These are phyloP conservation scores for Tautogolabrus adspersus DNA, from an alignment of 2,113 vertebrate species.

Conservation along the genomic window DNA sequence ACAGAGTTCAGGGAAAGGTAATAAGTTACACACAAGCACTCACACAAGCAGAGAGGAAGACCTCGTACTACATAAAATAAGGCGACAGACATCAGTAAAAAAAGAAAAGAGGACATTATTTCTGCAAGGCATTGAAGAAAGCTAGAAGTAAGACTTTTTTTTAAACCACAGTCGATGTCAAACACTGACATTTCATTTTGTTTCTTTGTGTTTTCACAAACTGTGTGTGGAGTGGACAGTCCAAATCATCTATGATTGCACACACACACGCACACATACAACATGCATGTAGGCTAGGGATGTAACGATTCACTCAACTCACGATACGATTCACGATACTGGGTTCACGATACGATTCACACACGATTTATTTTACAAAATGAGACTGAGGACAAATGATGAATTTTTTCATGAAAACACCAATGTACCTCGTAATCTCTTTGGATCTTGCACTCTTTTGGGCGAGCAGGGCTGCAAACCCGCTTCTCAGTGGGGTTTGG, in stretches of 20 bases:
- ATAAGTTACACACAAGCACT: slow-evolving; percentile 13
- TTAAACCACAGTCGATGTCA: slow-evolving; percentile 20
- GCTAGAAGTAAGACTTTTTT: slow-evolving; percentile 45
- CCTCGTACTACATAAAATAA: slow-evolving; percentile 37
- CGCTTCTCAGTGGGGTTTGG: too few relatives aligned
- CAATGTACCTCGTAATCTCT: too few relatives aligned
- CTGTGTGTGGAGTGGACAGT: not conserved
- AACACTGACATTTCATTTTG: slow-evolving; percentile 53
- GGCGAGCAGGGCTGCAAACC: too few relatives aligned
- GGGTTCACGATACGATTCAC: too few relatives aligned
- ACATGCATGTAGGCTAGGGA: too few relatives aligned
- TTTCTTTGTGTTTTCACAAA: slow-evolving; percentile 27
- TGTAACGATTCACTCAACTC: too few relatives aligned
- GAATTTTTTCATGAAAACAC: too few relatives aligned
- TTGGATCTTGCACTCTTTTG: too few relatives aligned
- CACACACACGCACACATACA: slow-evolving; percentile 26
- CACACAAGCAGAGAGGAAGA: not conserved
- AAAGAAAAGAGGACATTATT: slow-evolving; percentile 9
- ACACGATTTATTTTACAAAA: too few relatives aligned
- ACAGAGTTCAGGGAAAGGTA: slow-evolving; percentile 7
- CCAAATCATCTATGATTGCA: not conserved
- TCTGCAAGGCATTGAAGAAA: slow-evolving; percentile 16
- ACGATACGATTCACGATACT: too few relatives aligned
- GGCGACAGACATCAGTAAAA: slow-evolving; percentile 20
- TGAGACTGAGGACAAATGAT: too few relatives aligned